These are phyloP conservation scores for Sthenelais limicola DNA, from an alignment of 2,888 invertebrate species.

Conservation along the genomic window DNA sequence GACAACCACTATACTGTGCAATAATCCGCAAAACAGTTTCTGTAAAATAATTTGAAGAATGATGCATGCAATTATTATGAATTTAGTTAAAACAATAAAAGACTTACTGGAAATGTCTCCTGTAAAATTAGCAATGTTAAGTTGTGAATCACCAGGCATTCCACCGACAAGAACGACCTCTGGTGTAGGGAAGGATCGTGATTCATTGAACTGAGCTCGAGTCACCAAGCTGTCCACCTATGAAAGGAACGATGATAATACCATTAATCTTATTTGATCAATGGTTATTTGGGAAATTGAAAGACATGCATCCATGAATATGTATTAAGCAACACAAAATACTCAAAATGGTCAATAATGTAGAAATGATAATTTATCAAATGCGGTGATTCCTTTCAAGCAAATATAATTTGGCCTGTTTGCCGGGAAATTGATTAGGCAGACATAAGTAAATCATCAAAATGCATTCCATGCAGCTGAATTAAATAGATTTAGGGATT, in stretches of 20 bases:
- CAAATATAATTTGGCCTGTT: no score
- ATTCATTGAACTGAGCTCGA: conserved; percentile 5
- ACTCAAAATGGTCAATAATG: no score
- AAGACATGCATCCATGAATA: no score
- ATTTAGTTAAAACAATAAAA: no score
- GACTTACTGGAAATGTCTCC: conserved; percentile 42
- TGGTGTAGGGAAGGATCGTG: background rate
- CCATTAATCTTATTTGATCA: background rate
- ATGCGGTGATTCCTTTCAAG: no score
- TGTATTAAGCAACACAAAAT: no score
- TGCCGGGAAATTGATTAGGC: background rate
- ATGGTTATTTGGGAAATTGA: background rate
- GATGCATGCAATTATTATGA: no score
- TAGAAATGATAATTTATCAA: no score
- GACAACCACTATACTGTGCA: no score
- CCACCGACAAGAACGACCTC: conserved; percentile 19
- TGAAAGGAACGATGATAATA: background rate
- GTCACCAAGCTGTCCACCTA: conserved; percentile 31
- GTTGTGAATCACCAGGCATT: background rate
- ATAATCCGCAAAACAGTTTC: no score
- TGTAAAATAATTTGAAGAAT: no score
- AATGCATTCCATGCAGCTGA: background rate
- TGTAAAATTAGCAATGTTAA: conserved; percentile 33
- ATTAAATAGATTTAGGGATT: background rate
- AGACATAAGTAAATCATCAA: background rate